Percentiles rank a stretch among this genome's conserved stretches.
phyloP scores from a whole-genome alignment of 2,113 vertebrate species.

The Eulemur macaco region DNA sequence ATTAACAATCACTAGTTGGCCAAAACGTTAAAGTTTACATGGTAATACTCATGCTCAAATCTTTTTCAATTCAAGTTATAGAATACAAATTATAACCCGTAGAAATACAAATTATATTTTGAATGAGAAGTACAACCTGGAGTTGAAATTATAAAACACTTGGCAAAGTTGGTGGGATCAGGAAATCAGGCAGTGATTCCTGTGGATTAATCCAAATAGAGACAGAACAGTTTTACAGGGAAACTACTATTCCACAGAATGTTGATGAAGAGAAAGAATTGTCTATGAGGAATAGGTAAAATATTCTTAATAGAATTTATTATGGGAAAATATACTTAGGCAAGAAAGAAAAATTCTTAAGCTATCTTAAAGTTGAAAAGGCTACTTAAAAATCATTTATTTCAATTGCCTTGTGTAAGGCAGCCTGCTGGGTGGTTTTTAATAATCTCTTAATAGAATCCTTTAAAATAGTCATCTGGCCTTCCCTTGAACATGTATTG shows the following conservation, averaged over 20 bases:
- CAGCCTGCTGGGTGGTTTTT: neutral
- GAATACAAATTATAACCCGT: neutral
- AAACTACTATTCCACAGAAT: neutral
- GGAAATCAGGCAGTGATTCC: neutral
- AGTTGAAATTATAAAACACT: neutral
- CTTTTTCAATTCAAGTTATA: neutral
- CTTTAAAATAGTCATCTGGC: neutral
- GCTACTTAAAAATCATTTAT: neutral
- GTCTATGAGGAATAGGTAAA: neutral
- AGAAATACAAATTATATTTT: neutral
- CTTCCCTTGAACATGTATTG: neutral
- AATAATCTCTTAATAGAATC: neutral
- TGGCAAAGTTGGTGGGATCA: neutral
- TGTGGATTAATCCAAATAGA: neutral
- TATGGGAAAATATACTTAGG: neutral
- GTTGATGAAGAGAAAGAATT: neutral
- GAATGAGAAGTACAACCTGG: neutral
- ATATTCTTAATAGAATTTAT: neutral
- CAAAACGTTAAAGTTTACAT: slow-evolving; percentile 6
- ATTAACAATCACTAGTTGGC: neutral
- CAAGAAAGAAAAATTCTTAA: neutral
- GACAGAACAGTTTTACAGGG: neutral
- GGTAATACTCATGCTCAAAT: neutral
- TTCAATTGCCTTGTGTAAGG: neutral
- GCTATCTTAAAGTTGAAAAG: neutral